phyloP scores from a whole-genome alignment of 1,140 invertebrate species.

The Drosophila bocqueti region DNA sequence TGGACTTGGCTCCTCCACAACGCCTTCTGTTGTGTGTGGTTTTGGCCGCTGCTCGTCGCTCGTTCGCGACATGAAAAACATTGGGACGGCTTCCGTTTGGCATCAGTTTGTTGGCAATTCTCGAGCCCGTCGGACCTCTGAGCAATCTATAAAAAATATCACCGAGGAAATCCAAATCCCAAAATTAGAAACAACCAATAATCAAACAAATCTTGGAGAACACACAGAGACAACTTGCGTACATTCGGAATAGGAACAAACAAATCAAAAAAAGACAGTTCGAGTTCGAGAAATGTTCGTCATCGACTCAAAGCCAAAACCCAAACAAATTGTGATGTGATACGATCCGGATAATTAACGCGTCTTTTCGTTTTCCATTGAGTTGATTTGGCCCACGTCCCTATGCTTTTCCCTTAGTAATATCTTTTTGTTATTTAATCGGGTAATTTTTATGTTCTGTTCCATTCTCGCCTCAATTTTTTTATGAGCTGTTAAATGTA shows the following conservation, averaged over 20 bases:
- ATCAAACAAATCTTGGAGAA: constrained; percentile 2
- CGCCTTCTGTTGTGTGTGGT: constrained; percentile 47
- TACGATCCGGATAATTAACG: constrained; percentile 60
- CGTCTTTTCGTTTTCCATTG: constrained; percentile 67
- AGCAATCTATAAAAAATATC: constrained; percentile 13
- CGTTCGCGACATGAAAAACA: constrained; percentile 70
- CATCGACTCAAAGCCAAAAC: constrained; percentile 13
- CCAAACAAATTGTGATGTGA: constrained; percentile 68
- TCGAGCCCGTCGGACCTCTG: constrained; percentile 67
- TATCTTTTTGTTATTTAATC: constrained; percentile 34
- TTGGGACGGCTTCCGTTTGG: constrained; percentile 76
- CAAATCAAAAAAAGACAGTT: background rate
- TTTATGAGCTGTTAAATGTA: constrained; percentile 71
- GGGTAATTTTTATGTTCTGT: constrained; percentile 50
- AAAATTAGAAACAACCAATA: constrained; percentile 6
- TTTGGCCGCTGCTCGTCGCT: constrained; percentile 25
- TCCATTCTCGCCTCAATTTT: constrained; percentile 16
- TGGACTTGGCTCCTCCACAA: constrained; percentile 20
- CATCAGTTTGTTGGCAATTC: constrained; percentile 83
- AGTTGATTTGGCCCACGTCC: constrained; percentile 27
- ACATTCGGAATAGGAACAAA: constrained; percentile 19
- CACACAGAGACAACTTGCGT: background rate
- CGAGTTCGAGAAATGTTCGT: constrained; percentile 30
- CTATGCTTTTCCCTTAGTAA: background rate
- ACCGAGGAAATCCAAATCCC: background rate